A percentile compares a stretch with the other conserved stretches of the same genome.
These are phyloP conservation scores for Microctonus aethiopoides DNA, from an alignment of 2,888 invertebrate genomes.

Conservation along the genomic window DNA sequence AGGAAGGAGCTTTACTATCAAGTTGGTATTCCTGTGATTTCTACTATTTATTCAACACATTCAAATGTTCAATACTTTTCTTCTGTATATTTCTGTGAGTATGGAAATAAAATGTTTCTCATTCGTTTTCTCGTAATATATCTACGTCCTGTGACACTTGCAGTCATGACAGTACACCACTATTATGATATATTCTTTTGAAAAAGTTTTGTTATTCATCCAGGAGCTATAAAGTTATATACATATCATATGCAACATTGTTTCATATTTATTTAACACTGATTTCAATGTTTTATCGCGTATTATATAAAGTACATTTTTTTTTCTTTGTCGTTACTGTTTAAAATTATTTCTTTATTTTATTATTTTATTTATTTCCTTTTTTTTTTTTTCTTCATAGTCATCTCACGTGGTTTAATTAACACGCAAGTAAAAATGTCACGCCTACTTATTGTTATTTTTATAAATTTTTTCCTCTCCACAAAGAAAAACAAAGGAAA, in stretches of 20 bases:
- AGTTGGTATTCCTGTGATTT: slow-evolving; percentile 11
- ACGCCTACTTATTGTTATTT: not conserved
- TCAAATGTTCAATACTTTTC: slow-evolving; percentile 13
- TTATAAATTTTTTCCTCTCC: not conserved
- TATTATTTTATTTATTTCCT: too few relatives aligned
- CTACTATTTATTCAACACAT: not conserved
- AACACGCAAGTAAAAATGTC: not conserved
- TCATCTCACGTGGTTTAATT: not conserved
- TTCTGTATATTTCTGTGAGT: not conserved
- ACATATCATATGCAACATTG: slow-evolving; percentile 5
- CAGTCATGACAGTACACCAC: slow-evolving; percentile 26
- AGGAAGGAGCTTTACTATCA: slow-evolving; percentile 9
- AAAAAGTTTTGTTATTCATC: slow-evolving; percentile 26
- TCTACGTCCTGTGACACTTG: slow-evolving; percentile 18
- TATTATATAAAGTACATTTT: too few relatives aligned
- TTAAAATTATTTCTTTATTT: too few relatives aligned
- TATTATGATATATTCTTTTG: slow-evolving; percentile 24
- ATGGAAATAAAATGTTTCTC: not conserved
- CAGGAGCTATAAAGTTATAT: not conserved
- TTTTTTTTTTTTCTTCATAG: too few relatives aligned
- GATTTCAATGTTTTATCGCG: too few relatives aligned
- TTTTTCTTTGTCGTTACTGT: too few relatives aligned
- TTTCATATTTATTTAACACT: too few relatives aligned
- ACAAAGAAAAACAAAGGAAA: too few relatives aligned
- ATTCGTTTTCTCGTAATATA: slow-evolving; percentile 5